Conservation (phyloP, 1,140 invertebrate species). For the Drosophila triauraria region DNA sequence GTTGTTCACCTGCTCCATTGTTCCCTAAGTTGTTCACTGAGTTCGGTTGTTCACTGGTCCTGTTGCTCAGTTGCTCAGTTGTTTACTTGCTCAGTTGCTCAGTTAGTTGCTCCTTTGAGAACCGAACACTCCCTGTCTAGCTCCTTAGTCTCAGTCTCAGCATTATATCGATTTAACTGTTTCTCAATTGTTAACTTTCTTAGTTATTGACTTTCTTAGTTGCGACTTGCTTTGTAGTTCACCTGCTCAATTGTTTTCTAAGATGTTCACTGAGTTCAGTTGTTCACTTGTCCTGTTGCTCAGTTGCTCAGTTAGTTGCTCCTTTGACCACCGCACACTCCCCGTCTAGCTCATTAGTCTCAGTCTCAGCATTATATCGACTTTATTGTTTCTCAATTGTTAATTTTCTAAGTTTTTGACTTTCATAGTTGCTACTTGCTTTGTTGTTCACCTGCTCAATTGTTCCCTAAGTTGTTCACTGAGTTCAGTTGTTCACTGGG, state of each 20-base stretch:
- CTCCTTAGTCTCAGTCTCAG: slow-evolving; percentile 5
- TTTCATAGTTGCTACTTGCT: too few relatives aligned
- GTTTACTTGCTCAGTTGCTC: neutral
- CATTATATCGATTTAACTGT: too few relatives aligned
- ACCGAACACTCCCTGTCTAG: neutral
- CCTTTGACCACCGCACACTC: neutral
- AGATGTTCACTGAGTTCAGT: neutral
- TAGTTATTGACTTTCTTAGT: too few relatives aligned
- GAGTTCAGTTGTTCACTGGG: neutral
- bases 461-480: neutral
- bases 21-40: neutral
- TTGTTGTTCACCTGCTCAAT: neutral
- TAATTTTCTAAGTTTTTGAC: too few relatives aligned
- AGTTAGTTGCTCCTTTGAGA: neutral
- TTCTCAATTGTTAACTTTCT: too few relatives aligned
- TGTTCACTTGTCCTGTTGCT: neutral
- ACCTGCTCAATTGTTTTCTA: neutral
- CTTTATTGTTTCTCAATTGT: too few relatives aligned
- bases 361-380: too few relatives aligned
- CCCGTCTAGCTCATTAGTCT: slow-evolving; percentile 5
- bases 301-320: neutral
- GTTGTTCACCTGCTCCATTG: neutral
- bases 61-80: neutral
- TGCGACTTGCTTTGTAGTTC: too few relatives aligned
- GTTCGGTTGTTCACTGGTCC: neutral